These are phyloP conservation scores for Gnathonemus longibarbis DNA, from an alignment of 2,113 vertebrate species.

Conservation along the genomic window DNA sequence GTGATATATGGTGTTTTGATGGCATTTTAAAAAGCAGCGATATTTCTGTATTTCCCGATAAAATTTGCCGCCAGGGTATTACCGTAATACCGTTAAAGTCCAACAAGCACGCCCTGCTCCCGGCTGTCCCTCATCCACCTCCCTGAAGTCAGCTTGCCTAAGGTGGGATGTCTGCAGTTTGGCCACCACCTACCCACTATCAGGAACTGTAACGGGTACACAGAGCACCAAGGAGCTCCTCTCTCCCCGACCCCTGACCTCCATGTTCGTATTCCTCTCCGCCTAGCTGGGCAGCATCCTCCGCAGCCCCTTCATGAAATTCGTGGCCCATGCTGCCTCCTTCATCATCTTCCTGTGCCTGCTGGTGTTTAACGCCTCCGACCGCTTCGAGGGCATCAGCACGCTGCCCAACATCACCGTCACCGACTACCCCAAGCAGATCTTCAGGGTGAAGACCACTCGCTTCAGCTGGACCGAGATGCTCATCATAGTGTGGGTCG, in stretches of 20 bases:
- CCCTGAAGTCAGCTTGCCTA: background rate
- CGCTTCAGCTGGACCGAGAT: conserved; percentile 82
- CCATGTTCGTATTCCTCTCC: background rate
- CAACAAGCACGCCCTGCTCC: background rate
- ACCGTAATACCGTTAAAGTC: background rate
- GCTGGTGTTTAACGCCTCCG: conserved; percentile 81
- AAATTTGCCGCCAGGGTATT: background rate
- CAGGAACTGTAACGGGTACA: background rate
- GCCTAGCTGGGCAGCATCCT: conserved; percentile 73
- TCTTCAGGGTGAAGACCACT: conserved; percentile 82
- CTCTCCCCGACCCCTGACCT: background rate
- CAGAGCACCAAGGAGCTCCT: background rate
- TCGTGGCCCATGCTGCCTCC: conserved; percentile 80
- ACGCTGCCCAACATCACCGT: conserved; percentile 74
- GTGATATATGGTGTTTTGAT: background rate
- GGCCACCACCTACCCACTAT: background rate
- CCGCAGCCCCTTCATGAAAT: conserved; percentile 85
- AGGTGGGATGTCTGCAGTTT: background rate
- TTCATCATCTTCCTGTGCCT: conserved; percentile 85
- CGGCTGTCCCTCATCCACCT: background rate
- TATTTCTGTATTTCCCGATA: background rate
- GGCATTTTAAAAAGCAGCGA: background rate
- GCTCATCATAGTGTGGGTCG: conserved; percentile 84
- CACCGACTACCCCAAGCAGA: conserved; percentile 76
- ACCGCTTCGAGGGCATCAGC: conserved; percentile 77